Evolutionary conservation across 2,888 invertebrate species (phyloP).

Genomic region (Mycalesis mineus): DNA sequence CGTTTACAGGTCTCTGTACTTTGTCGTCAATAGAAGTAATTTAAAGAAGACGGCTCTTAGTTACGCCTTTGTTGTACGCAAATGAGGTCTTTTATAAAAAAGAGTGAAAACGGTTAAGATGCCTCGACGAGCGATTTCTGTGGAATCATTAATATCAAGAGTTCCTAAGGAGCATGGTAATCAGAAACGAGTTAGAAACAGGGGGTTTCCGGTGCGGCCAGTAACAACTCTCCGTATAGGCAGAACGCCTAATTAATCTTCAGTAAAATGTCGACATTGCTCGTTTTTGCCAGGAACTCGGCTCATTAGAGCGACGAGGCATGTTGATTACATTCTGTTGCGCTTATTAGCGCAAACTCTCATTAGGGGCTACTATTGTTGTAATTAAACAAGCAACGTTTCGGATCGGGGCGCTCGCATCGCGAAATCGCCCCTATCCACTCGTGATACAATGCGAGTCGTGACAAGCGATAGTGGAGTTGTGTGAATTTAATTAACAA

Average conservation of each 20-base stretch:
- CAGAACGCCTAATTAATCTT: constrained; percentile 73
- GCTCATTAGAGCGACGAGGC: constrained; percentile 76
- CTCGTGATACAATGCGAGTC: constrained; percentile 40
- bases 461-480: constrained; percentile 38
- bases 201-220: constrained; percentile 50
- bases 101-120: constrained; percentile 25
- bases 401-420: constrained; percentile 42
- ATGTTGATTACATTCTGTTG: constrained; percentile 78
- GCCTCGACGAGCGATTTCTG: constrained; percentile 16
- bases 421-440: constrained; percentile 49
- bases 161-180: constrained; percentile 54
- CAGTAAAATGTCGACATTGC: constrained; percentile 71
- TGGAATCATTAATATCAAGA: constrained; percentile 34
- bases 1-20: constrained; percentile 66
- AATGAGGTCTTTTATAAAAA: constrained; percentile 33
- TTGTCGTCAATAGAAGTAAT: constrained; percentile 65
- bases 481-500: constrained; percentile 75
- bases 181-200: constrained; percentile 52
- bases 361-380: constrained; percentile 78
- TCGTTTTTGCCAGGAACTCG: constrained; percentile 75
- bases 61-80: constrained; percentile 34
- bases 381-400: constrained; percentile 74
- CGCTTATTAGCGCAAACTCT: constrained; percentile 77
- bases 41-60: constrained; percentile 41
- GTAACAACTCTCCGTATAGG: constrained; percentile 54